Percentiles rank a stretch among this genome's conserved stretches.
These are phyloP conservation scores for Loris lydekkerianus DNA, from an alignment of 2,797 vertebrate genomes.

Conservation along the genomic window DNA sequence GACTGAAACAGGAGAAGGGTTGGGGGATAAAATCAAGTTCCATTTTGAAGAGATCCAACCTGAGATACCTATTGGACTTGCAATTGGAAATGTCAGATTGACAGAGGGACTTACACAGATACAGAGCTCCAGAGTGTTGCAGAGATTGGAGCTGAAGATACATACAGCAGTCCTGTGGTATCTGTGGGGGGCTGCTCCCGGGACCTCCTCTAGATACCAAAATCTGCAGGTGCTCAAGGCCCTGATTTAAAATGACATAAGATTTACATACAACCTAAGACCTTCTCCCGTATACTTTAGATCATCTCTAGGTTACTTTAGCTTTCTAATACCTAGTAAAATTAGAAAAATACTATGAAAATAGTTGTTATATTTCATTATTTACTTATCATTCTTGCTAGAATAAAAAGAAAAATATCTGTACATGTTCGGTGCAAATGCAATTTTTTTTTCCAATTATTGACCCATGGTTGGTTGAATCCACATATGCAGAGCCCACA, in stretches of 20 bases:
- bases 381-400: background rate
- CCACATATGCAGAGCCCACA: background rate
- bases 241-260: background rate
- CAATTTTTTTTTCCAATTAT: background rate
- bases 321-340: background rate
- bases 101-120: background rate
- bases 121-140: background rate
- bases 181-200: background rate
- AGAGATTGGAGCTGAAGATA: background rate
- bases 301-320: background rate
- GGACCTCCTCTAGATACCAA: background rate
- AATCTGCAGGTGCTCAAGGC: background rate
- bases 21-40: background rate
- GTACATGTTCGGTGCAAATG: background rate
- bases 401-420: background rate
- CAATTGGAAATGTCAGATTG: background rate
- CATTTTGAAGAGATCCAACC: conserved; percentile 1
- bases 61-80: background rate
- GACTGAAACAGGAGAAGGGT: background rate
- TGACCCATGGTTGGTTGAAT: background rate
- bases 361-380: background rate
- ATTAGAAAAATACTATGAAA: background rate
- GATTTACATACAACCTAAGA: background rate
- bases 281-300: background rate
- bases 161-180: background rate